Evolutionary conservation across 2,113 vertebrate species (phyloP).

Genomic region (Hypocryptadius cinnamomeus): DNA sequence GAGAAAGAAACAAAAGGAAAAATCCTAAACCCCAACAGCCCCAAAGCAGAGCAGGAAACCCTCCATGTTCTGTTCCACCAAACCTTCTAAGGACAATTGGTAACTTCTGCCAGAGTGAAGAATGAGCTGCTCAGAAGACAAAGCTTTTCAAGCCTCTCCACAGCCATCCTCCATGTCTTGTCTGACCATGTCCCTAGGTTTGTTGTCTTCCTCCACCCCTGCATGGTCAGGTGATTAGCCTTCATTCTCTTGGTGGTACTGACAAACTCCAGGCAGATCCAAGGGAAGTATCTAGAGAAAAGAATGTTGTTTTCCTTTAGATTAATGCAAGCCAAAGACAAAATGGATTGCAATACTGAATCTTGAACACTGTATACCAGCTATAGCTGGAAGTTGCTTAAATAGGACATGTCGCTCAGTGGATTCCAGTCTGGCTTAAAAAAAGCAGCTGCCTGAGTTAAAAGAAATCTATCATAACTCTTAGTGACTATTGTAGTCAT

Average conservation of each 20-base stretch:
- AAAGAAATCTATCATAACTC: not conserved
- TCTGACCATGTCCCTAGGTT: not conserved
- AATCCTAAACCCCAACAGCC: not conserved
- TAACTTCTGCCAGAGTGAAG: not conserved
- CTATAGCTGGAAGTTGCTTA: not conserved
- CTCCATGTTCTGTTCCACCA: not conserved
- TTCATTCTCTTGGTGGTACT: not conserved
- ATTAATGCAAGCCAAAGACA: not conserved
- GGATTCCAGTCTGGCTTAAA: not conserved
- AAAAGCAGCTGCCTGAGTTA: not conserved
- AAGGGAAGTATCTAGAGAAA: not conserved
- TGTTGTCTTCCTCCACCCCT: not conserved
- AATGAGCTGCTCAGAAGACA: not conserved
- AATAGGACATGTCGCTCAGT: not conserved
- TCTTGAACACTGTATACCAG: not conserved
- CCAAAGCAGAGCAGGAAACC: not conserved
- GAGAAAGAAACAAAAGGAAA: not conserved
- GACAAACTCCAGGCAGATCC: not conserved
- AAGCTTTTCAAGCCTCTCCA: not conserved
- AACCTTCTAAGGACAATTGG: accelerated
- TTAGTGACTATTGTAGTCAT: not conserved
- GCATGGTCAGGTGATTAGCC: not conserved
- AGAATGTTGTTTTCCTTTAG: not conserved
- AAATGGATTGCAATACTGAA: not conserved
- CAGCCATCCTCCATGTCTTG: not conserved